A percentile compares a stretch with the other conserved stretches of the same genome.
These are phyloP conservation scores for Clostera curtula DNA, from an alignment of 2,888 invertebrate genomes.

Conservation along the genomic window DNA sequence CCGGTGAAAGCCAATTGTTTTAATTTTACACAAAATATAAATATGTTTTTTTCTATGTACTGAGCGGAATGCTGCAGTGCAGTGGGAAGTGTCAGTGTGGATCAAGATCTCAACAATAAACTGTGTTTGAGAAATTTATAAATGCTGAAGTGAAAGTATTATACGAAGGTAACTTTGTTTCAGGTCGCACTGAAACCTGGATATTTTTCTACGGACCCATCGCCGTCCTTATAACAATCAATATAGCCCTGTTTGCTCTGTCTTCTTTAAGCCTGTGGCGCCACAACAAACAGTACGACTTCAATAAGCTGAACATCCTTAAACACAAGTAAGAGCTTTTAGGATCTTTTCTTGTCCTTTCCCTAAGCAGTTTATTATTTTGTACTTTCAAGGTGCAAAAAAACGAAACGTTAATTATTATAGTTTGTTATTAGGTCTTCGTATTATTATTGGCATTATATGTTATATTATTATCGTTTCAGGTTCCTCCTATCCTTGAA, in stretches of 20 bases:
- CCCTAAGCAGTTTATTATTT: conserved; percentile 1
- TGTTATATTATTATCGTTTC: conserved; percentile 18
- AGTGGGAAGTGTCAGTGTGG: too few species aligned
- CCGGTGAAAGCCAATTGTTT: too few species aligned
- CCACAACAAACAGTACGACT: conserved; percentile 65
- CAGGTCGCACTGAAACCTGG: conserved; percentile 75
- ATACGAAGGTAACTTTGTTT: too few species aligned
- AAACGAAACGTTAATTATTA: background rate
- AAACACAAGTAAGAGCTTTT: conserved; percentile 76
- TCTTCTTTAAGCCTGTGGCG: conserved; percentile 75
- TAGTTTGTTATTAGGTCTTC: background rate
- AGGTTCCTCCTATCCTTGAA: conserved; percentile 79
- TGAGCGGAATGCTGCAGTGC: too few species aligned
- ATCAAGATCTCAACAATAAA: too few species aligned
- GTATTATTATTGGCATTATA: background rate
- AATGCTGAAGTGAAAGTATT: too few species aligned
- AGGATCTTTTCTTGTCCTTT: too few species aligned
- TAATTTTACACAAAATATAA: too few species aligned
- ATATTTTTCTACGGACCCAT: conserved; percentile 81
- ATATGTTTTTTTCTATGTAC: too few species aligned
- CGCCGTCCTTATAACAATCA: conserved; percentile 70
- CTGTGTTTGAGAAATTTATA: too few species aligned
- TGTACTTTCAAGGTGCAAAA: background rate
- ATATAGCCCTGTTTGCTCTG: conserved; percentile 73
- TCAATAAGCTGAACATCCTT: conserved; percentile 66